phyloP scores from a whole-genome alignment of 2,113 vertebrate species.

The Elaphurus davidianus region DNA sequence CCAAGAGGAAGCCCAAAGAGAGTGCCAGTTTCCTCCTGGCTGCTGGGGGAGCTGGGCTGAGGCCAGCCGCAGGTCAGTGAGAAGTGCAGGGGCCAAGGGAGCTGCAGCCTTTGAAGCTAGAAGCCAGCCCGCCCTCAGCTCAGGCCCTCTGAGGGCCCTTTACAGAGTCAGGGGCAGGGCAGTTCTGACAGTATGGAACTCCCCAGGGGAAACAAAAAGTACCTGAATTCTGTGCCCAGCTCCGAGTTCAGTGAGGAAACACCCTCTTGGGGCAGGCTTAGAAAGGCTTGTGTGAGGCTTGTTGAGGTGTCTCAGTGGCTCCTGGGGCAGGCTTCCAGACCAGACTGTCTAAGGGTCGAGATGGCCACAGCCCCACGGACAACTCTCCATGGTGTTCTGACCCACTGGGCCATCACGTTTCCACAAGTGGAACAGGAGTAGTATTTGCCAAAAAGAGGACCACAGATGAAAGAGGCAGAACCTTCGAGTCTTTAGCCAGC shows the following conservation, averaged over 20 bases:
- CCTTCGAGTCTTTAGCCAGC: too few species aligned
- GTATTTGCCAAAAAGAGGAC: neutral
- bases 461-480: neutral
- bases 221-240: neutral
- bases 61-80: neutral
- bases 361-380: neutral
- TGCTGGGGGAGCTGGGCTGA: neutral
- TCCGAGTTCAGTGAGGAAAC: neutral
- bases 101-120: neutral
- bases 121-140: neutral
- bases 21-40: neutral
- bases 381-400: neutral
- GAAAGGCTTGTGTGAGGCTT: neutral
- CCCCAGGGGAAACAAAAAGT: neutral
- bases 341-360: neutral
- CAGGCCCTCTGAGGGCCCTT: neutral
- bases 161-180: neutral
- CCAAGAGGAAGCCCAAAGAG: neutral
- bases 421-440: too few species aligned
- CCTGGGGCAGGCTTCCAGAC: neutral
- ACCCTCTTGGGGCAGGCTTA: neutral
- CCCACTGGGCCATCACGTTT: rapidly evolving
- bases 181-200: neutral
- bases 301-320: rapidly evolving
- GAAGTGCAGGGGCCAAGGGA: neutral